Conservation (phyloP, 2,113 vertebrate genomes). For the Misgurnus anguillicaudatus region DNA sequence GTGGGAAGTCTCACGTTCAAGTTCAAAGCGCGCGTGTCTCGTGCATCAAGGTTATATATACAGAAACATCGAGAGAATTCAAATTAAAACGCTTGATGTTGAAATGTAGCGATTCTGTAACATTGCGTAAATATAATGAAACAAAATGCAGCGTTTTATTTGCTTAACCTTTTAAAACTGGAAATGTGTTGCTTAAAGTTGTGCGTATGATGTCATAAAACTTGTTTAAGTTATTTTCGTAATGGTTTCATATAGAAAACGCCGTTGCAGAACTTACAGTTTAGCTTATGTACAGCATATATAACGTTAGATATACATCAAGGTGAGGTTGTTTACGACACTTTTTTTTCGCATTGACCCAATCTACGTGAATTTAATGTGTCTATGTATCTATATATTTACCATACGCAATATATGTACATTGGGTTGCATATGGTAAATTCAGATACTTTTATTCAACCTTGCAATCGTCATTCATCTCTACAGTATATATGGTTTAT, state of each 20-base stretch:
- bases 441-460: too few relatives aligned
- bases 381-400: too few relatives aligned
- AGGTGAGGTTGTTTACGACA: too few relatives aligned
- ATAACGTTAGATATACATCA: too few relatives aligned
- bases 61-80: not conserved
- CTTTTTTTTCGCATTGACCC: too few relatives aligned
- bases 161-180: not conserved
- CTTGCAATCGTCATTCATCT: too few relatives aligned
- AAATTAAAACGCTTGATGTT: not conserved
- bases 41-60: slow-evolving; percentile 18
- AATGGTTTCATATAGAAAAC: not conserved
- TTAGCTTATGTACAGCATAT: not conserved
- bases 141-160: not conserved
- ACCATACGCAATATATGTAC: not conserved
- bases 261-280: not conserved
- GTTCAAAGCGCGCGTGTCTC: slow-evolving; percentile 31
- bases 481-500: too few relatives aligned
- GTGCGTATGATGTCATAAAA: not conserved
- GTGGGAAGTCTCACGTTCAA: not conserved
- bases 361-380: too few relatives aligned
- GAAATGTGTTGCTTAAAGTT: not conserved
- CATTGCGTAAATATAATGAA: not conserved
- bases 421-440: not conserved
- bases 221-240: not conserved
- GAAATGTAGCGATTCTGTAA: not conserved